phyloP scores from a whole-genome alignment of 2,113 vertebrate genomes.

The Cariama cristata region DNA sequence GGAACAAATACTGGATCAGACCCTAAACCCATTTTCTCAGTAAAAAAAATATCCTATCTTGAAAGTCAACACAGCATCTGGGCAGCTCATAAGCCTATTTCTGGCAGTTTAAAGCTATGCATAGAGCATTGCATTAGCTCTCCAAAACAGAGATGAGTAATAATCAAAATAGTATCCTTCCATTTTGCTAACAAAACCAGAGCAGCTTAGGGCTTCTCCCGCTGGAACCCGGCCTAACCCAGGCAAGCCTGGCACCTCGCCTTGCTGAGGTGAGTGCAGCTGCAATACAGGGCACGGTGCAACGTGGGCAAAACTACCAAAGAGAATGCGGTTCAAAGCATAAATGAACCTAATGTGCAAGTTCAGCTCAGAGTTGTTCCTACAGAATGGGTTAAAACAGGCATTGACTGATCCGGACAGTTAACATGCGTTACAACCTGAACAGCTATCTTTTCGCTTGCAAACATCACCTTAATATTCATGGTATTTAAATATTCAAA shows the following conservation, averaged over 20 bases:
- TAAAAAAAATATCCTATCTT: not conserved
- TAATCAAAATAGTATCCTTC: not conserved
- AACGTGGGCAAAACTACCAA: not conserved
- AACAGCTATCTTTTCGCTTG: not conserved
- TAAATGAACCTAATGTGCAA: not conserved
- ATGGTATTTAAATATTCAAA: not conserved
- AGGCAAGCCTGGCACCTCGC: accelerated
- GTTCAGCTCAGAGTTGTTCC: not conserved
- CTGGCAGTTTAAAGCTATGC: not conserved
- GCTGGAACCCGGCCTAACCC: not conserved
- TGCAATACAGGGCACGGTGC: accelerated
- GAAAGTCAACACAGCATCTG: not conserved
- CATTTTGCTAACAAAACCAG: not conserved
- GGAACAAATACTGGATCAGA: slow-evolving; percentile 28
- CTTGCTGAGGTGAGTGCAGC: not conserved
- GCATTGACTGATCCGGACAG: not conserved
- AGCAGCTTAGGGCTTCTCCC: not conserved
- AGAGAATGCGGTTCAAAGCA: not conserved
- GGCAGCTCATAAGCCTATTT: not conserved
- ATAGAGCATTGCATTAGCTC: not conserved
- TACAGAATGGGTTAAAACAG: not conserved
- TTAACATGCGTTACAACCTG: not conserved
- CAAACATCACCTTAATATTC: not conserved
- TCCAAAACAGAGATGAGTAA: not conserved
- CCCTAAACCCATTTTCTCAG: not conserved